Evolutionary conservation across 37 sponge, comb jelly and placozoan species (phyloP), one percentile per base, ranked within the genome.

Genomic region (Geodia barretti): DNA sequence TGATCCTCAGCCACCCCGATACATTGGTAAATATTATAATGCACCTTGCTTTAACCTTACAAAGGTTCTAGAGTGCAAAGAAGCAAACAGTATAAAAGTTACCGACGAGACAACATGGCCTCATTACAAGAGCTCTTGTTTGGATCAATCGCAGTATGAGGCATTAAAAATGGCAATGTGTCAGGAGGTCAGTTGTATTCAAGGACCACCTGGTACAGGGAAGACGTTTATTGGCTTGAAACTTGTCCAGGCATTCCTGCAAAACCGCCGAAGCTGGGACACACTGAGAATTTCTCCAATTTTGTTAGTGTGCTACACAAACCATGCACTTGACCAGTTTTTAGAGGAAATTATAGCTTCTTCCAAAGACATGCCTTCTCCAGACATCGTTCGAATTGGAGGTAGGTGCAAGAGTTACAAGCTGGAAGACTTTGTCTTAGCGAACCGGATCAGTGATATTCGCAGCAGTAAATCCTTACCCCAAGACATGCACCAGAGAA

Each of bases 171-270:
- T 83, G 74, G 85, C 91, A 62, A 42, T 96, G 32, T 91, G 92
- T 0, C 83, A 69, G 92, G 91, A 34, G 33, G 93, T 24, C 83
- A 91, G 41, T 87, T 1, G 93, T n/a, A n/a, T n/a, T 98, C 29
- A 95, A 98, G 73, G 98, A 23, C 98, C 98, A 28, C 98, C 98
- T 36, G 98, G 98, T 36, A 98, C 96, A 41, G 98, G 98, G 24
- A 98, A 98, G 84, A 95, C 98, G 4, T 95, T 86, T 62, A 80
- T 98, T 83, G 98, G 98, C 4, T 38, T 85, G 31, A 93, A 95
- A 64, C 77, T 95, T 40, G 89, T 93, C 7, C 75, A 95, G 39
- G 68, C 86, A 21, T 68, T 97, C 7, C 64, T 90, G 11, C 68
- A 70, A 19, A 93, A 95, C 54, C 68, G 74, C 3, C 23, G 42